Evolutionary conservation across 2,888 invertebrate species (phyloP), one percentile per base, ranked within the genome.

Genomic region (Ditula angustiorana): DNA sequence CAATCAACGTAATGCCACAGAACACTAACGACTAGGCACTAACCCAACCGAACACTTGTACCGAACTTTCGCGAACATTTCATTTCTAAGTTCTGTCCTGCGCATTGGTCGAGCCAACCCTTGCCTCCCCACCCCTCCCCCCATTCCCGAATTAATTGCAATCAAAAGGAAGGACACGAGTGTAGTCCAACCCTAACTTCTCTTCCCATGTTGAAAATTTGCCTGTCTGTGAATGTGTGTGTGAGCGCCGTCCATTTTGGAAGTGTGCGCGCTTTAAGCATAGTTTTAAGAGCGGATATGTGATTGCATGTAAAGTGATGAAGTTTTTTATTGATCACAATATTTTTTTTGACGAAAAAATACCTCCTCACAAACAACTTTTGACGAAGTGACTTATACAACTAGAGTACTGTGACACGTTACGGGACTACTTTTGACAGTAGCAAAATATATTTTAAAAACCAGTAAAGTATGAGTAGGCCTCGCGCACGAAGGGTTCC

Each of bases 131-230:
- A 69, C 78, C 77, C 79, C 83, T 82, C 76, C 74, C 69, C 78
- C 77, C 78, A 83, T 82, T 83, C 85, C 86, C 87, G 91, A 92
- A 92, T 92, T 92, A 92, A 92, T 92, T 92, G 92, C 92, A 92
- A 92, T 92, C 92, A 92, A 90, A 91, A 92, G 92, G 90, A 91
- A 92, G 92, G 92, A 92, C 92, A 88, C 86, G 85, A 91, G 88
- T 87, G 84, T 85, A 88, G 92, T 87, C 92, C 91, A 89, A 85
- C 90, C 92, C 91, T 87, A 87, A 88, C 83, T 90, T 85, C 41
- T 41, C 41, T 85, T 85, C 90, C 89, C 89, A 89, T 90, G 90
- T 89, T 90, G 89, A 83, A 88, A 88, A 84, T 87, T 87, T 85
- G 83, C 84, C 74, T 74, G 71, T 73, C 66, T 70, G 68, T 61